Conservation (phyloP, 2,888 invertebrate genomes). For the Emmelina monodactyla region DNA sequence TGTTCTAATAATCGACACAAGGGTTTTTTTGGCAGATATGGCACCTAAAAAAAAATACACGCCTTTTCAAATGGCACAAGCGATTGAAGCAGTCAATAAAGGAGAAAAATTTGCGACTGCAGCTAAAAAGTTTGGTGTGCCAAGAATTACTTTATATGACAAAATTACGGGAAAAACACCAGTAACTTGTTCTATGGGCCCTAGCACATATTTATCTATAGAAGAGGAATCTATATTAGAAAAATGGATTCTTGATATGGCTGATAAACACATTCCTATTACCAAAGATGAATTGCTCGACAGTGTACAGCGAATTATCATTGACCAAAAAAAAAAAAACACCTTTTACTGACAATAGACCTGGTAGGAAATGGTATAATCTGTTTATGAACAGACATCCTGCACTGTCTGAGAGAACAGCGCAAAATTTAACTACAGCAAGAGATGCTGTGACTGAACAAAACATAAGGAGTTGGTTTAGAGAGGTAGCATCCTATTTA, state of each 20-base stretch:
- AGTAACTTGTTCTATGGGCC: constrained; percentile 14
- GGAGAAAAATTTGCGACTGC: constrained; percentile 10
- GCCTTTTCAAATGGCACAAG: neutral
- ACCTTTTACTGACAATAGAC: constrained; percentile 19
- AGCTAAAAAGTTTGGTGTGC: constrained; percentile 12
- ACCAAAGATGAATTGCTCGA: too few relatives aligned
- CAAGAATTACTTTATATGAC: constrained; percentile 11
- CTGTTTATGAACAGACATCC: constrained; percentile 16
- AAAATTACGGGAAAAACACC: constrained; percentile 12
- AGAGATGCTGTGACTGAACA: constrained; percentile 16
- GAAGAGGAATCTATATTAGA: constrained; percentile 11
- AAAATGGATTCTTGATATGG: constrained; percentile 18
- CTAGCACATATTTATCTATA: neutral
- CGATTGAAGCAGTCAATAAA: constrained; percentile 3
- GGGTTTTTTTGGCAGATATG: constrained; percentile 15
- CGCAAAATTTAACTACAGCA: constrained; percentile 14
- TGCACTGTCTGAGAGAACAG: constrained; percentile 4
- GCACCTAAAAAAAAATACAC: constrained; percentile 1
- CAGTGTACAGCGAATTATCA: constrained; percentile 11
- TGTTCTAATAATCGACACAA: constrained; percentile 3
- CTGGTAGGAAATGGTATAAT: constrained; percentile 21
- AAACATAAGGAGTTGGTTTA: constrained; percentile 20
- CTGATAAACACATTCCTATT: constrained; percentile 15
- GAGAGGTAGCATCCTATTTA: too few relatives aligned
- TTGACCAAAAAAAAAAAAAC: constrained; percentile 10